Evolutionary conservation across 2,797 vertebrate genomes (phyloP).

Genomic region (Coregonus suidteri): DNA sequence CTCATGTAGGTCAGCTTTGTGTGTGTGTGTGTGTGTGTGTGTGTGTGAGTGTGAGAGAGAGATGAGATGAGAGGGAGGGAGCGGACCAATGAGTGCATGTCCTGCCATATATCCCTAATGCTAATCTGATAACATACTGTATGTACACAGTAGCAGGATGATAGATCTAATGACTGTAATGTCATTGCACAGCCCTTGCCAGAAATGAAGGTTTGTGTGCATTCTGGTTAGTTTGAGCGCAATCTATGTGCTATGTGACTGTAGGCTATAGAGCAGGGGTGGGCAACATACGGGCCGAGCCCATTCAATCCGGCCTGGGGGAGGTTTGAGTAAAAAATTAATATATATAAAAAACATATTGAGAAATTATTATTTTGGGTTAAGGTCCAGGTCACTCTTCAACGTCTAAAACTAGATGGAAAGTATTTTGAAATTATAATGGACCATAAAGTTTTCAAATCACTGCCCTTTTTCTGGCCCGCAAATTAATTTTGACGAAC

Average conservation of each 20-base stretch:
- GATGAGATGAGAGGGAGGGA: constrained; percentile 1
- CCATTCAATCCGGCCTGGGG: too few species aligned
- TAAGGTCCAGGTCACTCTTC: too few species aligned
- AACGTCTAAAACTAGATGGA: too few species aligned
- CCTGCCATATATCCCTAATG: constrained; percentile 53
- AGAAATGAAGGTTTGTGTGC: constrained; percentile 40
- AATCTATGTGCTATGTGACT: not conserved
- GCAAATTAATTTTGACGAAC: too few species aligned
- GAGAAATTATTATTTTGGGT: too few species aligned
- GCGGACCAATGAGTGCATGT: constrained; percentile 42
- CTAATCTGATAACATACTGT: constrained; percentile 47
- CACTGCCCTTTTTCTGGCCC: too few species aligned
- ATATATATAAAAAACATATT: too few species aligned
- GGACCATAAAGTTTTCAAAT: too few species aligned
- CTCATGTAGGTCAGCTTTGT: constrained; percentile 76
- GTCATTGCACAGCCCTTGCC: constrained; percentile 45
- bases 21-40: constrained; percentile 50
- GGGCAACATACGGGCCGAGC: too few species aligned
- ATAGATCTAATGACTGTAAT: constrained; percentile 59
- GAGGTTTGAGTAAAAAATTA: too few species aligned
- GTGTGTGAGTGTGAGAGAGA: too few species aligned
- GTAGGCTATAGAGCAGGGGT: not conserved
- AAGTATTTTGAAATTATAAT: too few species aligned
- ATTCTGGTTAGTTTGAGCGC: not conserved
- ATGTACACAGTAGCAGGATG: constrained; percentile 34